These are phyloP conservation scores for Hypocryptadius cinnamomeus DNA, from an alignment of 2,113 vertebrate genomes.

Conservation along the genomic window DNA sequence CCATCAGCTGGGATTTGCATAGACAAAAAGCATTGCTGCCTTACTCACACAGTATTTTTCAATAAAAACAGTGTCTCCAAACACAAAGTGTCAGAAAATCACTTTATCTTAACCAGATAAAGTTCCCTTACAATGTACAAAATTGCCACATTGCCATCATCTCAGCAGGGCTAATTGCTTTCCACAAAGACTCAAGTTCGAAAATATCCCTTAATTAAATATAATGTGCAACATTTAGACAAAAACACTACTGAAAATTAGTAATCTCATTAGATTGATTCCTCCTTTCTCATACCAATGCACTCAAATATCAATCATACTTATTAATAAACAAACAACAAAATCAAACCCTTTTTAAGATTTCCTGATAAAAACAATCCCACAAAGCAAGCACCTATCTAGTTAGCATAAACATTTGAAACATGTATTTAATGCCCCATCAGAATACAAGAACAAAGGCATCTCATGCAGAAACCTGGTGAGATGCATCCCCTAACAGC, in stretches of 20 bases:
- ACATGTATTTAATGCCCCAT: slow-evolving; percentile 2
- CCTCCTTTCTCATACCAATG: background rate
- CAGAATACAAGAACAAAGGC: slow-evolving; percentile 27
- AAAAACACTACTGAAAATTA: background rate
- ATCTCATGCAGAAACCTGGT: background rate
- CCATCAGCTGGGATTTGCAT: background rate
- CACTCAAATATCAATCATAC: background rate
- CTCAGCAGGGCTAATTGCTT: background rate
- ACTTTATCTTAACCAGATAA: background rate
- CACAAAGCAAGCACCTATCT: background rate
- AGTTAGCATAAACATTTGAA: slow-evolving; percentile 10
- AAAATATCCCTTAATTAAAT: background rate
- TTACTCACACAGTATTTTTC: background rate
- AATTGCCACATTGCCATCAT: background rate
- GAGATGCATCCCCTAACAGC: background rate
- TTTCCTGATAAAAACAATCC: background rate
- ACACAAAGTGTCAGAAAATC: background rate
- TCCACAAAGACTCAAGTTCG: background rate
- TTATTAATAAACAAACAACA: background rate
- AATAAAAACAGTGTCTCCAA: background rate
- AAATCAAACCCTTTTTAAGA: background rate
- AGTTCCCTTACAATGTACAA: background rate
- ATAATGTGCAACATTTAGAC: background rate
- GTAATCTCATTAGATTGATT: background rate
- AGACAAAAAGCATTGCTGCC: background rate